A percentile compares a stretch with the other conserved stretches of the same genome.
Conservation (phyloP, 37 sponge, comb jelly and placozoan genomes). For the Ianthella basta region DNA sequence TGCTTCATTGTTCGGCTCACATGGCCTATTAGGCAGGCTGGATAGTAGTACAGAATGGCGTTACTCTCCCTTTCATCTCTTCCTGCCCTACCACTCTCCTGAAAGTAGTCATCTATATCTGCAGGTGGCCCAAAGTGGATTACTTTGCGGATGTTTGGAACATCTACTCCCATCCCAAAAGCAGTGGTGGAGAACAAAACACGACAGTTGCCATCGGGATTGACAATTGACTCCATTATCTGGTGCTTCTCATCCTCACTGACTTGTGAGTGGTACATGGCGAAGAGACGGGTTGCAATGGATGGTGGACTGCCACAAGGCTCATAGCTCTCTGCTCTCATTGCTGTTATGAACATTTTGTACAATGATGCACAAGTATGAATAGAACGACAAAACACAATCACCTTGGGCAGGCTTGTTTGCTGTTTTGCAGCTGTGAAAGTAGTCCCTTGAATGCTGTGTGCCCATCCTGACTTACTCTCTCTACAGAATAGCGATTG, state of each 20-base stretch:
- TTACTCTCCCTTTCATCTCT: not conserved
- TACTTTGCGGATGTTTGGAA: slow-evolving; percentile 27
- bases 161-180: slow-evolving; percentile 34
- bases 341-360: slow-evolving; percentile 12
- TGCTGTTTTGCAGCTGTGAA: too few relatives aligned
- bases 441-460: too few relatives aligned
- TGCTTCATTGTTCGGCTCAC: slow-evolving; percentile 17
- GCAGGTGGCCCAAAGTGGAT: slow-evolving; percentile 23
- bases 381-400: slow-evolving; percentile 1
- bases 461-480: too few relatives aligned
- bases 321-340: slow-evolving; percentile 21
- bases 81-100: slow-evolving; percentile 19
- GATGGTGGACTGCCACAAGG: not conserved
- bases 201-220: not conserved
- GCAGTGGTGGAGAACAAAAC: slow-evolving; percentile 33
- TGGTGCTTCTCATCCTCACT: slow-evolving; percentile 12
- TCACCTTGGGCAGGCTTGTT: not conserved
- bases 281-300: too few relatives aligned
- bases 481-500: too few relatives aligned
- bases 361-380: not conserved
- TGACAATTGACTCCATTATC: slow-evolving; percentile 2
- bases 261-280: slow-evolving; percentile 20
- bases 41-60: too few relatives aligned
- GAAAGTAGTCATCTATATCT: slow-evolving; percentile 31
- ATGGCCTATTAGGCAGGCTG: slow-evolving; percentile 14